Base-by-base conservation (phyloP, 1,140 invertebrate species). In the Schmidtea mediterranea region DNA sequence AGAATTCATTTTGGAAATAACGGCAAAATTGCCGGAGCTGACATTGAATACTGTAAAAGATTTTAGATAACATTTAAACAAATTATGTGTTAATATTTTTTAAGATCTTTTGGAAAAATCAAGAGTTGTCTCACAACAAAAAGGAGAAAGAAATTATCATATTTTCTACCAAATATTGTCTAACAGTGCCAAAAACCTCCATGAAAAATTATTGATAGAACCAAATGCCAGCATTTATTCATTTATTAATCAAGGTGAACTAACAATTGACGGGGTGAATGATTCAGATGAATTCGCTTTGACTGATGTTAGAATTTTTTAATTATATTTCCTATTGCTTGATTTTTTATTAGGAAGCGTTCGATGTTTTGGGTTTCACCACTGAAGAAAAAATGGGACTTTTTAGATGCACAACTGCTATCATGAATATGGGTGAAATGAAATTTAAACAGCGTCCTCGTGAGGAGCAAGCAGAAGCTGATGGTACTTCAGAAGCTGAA, bases 151-250 rank as follows among this genome's bases (percentile, higher is more conserved):
- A 70, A 97, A 90, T 57, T 98, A 97, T 75, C 92, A 98, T 70
- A 97, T 98, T 68, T 98, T 98, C 82, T 98, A 98, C 75, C 90
- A 97, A 68, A 79, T 98, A 62, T 89, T 92, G 80, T 95, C 89
- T 58, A 82, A 46, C 5, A 15, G 18, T 2, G 38, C 46, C 36
- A 40, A 49, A 37, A 12, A 51, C 16, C n/a, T 1, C 19, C 72
- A 86, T 19, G 82, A 76, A 12, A 75, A 75, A 68, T 78, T 77
- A 67, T 72, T 94, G 59, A 74, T 77, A 59, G 73, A 82, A 68
- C 74, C 83, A 69, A 63, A 75, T 82, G 70, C 72, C 71, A 69
- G 79, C 79, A 69, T 63, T 6, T 94, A 89, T 73, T 73, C 75
- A 71, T 92, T 80, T 74, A 78, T 92, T 61, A 76, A 84, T 66